Evolutionary conservation across 2,113 vertebrate species (phyloP).

Genomic region (Oreochromis spilurus): DNA sequence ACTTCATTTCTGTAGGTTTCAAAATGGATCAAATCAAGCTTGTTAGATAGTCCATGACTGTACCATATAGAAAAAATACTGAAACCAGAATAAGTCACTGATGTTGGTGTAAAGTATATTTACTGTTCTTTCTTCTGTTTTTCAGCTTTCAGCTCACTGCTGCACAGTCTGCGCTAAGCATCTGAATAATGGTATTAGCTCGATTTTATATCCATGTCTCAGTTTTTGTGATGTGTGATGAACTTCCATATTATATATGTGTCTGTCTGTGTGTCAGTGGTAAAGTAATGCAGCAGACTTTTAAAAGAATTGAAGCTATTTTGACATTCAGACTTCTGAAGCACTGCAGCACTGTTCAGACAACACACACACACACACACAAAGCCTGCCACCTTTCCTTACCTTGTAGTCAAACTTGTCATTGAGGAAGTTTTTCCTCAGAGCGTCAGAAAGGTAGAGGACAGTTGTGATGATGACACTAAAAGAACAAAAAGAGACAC

Average conservation of each 20-base stretch:
- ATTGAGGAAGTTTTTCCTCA: slow-evolving; percentile 95
- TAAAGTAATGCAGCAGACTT: neutral
- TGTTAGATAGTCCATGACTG: neutral
- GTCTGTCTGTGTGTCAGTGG: neutral
- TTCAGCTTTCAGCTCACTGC: neutral
- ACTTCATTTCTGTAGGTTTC: neutral
- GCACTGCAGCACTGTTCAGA: neutral
- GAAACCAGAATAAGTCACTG: neutral
- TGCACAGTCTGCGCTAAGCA: neutral
- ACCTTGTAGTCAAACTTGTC: slow-evolving; percentile 98
- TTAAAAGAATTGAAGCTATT: neutral
- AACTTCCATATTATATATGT: neutral
- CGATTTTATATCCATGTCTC: neutral
- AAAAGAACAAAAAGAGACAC: slow-evolving; percentile 19
- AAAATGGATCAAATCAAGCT: neutral
- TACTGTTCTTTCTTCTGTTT: neutral
- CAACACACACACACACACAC: neutral
- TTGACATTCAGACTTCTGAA: neutral
- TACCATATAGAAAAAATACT: neutral
- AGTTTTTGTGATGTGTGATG: neutral
- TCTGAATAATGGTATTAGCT: neutral
- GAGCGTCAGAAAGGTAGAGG: slow-evolving; percentile 94
- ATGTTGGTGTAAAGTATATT: neutral
- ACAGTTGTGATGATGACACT: slow-evolving; percentile 98
- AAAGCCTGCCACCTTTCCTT: neutral